These are phyloP conservation scores for Colius striatus DNA, from an alignment of 2,113 vertebrate genomes.

Conservation along the genomic window DNA sequence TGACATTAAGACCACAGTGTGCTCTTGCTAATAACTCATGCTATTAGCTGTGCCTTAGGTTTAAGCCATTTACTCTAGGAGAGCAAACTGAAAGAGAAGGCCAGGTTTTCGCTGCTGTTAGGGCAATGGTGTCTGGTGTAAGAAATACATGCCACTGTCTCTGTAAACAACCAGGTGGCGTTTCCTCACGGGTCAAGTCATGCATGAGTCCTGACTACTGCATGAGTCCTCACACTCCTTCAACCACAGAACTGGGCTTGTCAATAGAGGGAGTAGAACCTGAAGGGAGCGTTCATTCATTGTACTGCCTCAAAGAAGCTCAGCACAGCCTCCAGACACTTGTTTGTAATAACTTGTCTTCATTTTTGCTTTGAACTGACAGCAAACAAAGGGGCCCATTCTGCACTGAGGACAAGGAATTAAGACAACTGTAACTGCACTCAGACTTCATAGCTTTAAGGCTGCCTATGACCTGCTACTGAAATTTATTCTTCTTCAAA, in stretches of 20 bases:
- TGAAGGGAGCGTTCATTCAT: background rate
- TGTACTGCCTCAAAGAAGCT: background rate
- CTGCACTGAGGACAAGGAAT: background rate
- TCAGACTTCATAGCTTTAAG: conserved; percentile 8
- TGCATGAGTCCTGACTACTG: background rate
- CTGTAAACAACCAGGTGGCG: background rate
- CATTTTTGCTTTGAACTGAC: conserved; percentile 10
- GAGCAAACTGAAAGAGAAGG: background rate
- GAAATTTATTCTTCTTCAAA: background rate
- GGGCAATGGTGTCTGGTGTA: background rate
- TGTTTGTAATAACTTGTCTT: background rate
- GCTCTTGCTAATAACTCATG: background rate
- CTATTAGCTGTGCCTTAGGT: background rate
- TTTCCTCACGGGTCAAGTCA: background rate
- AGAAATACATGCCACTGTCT: background rate
- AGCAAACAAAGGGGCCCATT: background rate
- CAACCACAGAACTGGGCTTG: background rate
- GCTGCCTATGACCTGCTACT: background rate
- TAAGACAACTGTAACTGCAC: background rate
- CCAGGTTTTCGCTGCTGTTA: background rate
- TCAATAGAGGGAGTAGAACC: background rate
- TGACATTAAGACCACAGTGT: background rate
- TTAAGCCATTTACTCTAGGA: background rate
- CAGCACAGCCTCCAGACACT: background rate
- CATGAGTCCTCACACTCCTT: background rate